These are phyloP conservation scores for Epinephelus fuscoguttatus DNA, from an alignment of 2,113 vertebrate species.

Conservation along the genomic window DNA sequence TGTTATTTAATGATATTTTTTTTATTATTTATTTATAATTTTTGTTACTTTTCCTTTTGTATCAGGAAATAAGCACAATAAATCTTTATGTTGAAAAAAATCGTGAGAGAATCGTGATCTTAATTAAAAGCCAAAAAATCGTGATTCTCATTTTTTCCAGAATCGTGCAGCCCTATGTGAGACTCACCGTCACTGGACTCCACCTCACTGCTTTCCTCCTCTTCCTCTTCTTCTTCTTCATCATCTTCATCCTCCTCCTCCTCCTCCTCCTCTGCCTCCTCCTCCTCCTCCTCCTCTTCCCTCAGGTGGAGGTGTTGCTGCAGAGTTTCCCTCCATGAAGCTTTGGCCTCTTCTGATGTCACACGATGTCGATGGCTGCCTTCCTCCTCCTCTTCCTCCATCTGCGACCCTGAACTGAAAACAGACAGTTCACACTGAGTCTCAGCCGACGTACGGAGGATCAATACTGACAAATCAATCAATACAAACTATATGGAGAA, in stretches of 20 bases:
- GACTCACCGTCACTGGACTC: slow-evolving; percentile 89
- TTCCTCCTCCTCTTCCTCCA: slow-evolving; percentile 86
- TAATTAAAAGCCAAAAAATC: no score
- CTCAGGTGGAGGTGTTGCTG: slow-evolving; percentile 79
- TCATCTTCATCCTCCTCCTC: slow-evolving; percentile 78
- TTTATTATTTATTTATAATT: no score
- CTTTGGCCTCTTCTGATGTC: slow-evolving; percentile 84
- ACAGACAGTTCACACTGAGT: not conserved
- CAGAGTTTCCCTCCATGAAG: slow-evolving; percentile 87
- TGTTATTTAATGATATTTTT: no score
- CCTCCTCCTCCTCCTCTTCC: slow-evolving; percentile 75
- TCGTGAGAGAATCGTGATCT: no score
- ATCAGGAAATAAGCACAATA: no score
- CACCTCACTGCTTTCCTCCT: slow-evolving; percentile 73
- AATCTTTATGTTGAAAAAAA: no score
- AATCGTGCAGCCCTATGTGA: no score
- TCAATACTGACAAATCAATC: no score
- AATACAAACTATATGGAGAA: no score
- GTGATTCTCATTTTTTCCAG: no score
- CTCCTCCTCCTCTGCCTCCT: slow-evolving; percentile 74
- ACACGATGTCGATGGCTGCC: slow-evolving; percentile 16
- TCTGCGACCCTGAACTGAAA: slow-evolving; percentile 91
- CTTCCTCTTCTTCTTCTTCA: slow-evolving; percentile 46
- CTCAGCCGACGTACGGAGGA: no score
- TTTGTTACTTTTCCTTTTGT: no score